phyloP scores from a whole-genome alignment of 2,113 vertebrate genomes.

The Oenanthe oenanthe region DNA sequence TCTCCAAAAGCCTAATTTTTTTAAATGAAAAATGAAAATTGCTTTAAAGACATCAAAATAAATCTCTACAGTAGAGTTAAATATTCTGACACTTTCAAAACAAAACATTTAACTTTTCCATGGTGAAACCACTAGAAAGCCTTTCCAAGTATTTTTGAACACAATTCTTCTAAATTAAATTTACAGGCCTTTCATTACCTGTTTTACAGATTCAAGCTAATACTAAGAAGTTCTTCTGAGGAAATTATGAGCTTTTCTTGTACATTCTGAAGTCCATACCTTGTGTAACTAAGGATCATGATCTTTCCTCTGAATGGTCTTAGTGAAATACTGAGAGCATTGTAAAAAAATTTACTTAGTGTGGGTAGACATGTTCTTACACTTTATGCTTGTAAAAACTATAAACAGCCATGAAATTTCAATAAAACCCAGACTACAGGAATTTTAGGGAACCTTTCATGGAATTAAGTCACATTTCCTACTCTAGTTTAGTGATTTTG shows the following conservation, averaged over 20 bases:
- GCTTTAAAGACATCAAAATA: background rate
- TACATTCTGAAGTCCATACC: background rate
- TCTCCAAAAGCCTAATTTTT: accelerated
- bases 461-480: background rate
- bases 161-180: background rate
- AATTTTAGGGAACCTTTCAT: background rate
- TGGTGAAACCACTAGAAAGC: background rate
- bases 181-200: background rate
- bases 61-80: background rate
- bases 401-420: background rate
- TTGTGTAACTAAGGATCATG: background rate
- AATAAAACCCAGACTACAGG: background rate
- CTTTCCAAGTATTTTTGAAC: background rate
- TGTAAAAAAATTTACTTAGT: background rate
- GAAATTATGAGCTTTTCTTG: background rate
- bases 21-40: background rate
- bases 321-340: background rate
- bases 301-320: background rate
- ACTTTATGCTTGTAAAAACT: background rate
- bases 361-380: background rate
- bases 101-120: background rate
- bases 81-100: background rate
- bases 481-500: background rate
- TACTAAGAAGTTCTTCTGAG: background rate
- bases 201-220: background rate